Percentiles rank a stretch among this genome's conserved stretches.
Evolutionary conservation across 2,888 invertebrate species (phyloP).

Genomic region (Eupithecia subumbrata): DNA sequence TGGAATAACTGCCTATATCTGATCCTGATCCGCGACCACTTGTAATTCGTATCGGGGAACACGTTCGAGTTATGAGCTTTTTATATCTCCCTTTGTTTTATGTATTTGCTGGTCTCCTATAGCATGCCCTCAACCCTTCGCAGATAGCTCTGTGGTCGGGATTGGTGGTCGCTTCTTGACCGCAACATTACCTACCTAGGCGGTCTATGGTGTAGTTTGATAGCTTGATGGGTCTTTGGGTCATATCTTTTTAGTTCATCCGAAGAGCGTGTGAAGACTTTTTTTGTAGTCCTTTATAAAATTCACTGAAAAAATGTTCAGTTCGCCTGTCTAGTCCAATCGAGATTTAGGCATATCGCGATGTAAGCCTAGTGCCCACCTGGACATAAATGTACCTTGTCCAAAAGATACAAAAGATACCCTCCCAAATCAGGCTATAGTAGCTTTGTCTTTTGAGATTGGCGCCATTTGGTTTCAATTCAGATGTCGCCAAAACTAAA

Average conservation of each 20-base stretch:
- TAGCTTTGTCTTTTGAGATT: too few species aligned
- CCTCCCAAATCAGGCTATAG: background rate
- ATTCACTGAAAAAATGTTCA: background rate
- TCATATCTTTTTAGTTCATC: background rate
- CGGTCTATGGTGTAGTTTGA: background rate
- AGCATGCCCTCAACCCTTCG: background rate
- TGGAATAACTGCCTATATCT: constrained; percentile 49
- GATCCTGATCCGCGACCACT: constrained; percentile 42
- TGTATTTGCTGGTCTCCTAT: background rate
- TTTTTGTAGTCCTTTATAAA: background rate
- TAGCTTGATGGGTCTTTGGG: background rate
- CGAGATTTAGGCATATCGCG: too few species aligned
- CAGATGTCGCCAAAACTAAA: too few species aligned
- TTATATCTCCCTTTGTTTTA: constrained; percentile 9
- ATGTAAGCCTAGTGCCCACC: too few species aligned
- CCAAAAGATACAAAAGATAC: too few species aligned
- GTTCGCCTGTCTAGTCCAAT: background rate
- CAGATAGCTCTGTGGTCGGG: background rate
- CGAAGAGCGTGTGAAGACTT: background rate
- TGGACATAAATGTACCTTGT: too few species aligned
- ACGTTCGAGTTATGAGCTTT: constrained; percentile 12
- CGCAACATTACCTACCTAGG: background rate
- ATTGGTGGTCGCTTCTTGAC: background rate
- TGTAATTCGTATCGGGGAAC: constrained; percentile 37
- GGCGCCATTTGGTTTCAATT: too few species aligned